Base-by-base conservation (phyloP, 2,113 vertebrate genomes). In the Alethe castanea region DNA sequence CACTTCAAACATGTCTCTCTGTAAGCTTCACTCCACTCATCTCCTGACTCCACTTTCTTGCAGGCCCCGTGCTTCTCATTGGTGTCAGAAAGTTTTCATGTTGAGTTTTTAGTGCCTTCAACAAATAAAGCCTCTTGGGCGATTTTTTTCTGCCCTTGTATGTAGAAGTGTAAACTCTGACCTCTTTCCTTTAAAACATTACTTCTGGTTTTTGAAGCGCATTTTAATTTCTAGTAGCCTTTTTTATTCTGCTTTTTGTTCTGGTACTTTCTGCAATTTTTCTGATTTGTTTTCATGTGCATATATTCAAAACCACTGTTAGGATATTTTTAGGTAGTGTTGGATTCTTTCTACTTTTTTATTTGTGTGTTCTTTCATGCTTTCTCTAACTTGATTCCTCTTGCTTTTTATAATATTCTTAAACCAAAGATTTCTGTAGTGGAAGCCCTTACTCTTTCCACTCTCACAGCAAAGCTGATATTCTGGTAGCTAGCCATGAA, bases 11-110 rank as follows among this genome's bases (percentile, higher is more conserved):
- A 4, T 10, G 8, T 31, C 3, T 33, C 1, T n/a, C 6, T 5
- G 5, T 33, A 4, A 36, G 18, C 44, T 53, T 9, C 4, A 4
- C 44, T 60, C 14, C 0, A 1, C 73, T 70, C 6, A 17, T 59
- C 38, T 85, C 64, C 73, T 8, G 6, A 12, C 16, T 31, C 62
- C 19, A 14, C 15, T 64, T 85, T 67, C 17, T 54, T 77, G 28
- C 23, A 79, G 17, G 9, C 7, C 6, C 8, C 2, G 14, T 56
- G 67, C 44, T 79, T 71, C 35, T 53, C 0, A 0, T 15, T 76
- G n/a, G 11, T 56, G 52, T 76, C 40, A 82, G 38, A 64, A 71
- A 6, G 33, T 69, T 94, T 77, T 53, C 2, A 0, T 53, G 31
- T 8, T 12, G 35, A 66, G 8, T 12, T 71, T 64, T 74, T 44